A percentile compares a stretch with the other conserved stretches of the same genome.
Conservation (phyloP, 2,797 vertebrate genomes). For the Chelidonichthys spinosus region DNA sequence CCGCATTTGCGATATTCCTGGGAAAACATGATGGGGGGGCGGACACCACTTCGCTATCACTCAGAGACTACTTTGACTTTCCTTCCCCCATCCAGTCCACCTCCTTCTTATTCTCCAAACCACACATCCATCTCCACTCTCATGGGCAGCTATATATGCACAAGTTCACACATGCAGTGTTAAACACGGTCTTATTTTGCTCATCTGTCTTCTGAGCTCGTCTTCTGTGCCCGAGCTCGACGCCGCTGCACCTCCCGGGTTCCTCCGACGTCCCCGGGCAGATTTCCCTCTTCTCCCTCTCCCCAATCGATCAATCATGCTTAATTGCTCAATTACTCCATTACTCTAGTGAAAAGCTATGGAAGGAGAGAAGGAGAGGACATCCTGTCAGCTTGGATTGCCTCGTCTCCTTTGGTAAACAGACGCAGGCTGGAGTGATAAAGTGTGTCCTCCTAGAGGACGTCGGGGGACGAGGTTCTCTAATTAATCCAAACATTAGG, state of each 20-base stretch:
- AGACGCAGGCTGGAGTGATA: slow-evolving; percentile 70
- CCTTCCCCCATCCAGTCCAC: slow-evolving; percentile 16
- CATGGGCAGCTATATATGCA: slow-evolving; percentile 31
- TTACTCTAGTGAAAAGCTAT: slow-evolving; percentile 70
- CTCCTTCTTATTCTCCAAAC: slow-evolving; percentile 30
- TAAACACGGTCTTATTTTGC: slow-evolving; percentile 41
- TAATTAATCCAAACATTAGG: slow-evolving; percentile 84
- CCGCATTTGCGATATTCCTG: slow-evolving; percentile 24
- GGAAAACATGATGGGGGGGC: slow-evolving; percentile 27
- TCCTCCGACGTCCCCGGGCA: slow-evolving; percentile 53
- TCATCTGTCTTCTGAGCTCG: slow-evolving; percentile 48
- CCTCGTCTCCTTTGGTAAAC: slow-evolving; percentile 75
- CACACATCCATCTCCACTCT: slow-evolving; percentile 47
- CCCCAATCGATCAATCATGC: slow-evolving; percentile 78
- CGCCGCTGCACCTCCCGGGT: slow-evolving; percentile 51
- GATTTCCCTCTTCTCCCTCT: slow-evolving; percentile 63
- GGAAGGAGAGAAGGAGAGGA: slow-evolving; percentile 56
- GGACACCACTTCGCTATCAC: slow-evolving; percentile 56
- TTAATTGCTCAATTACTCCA: slow-evolving; percentile 83
- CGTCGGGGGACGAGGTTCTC: slow-evolving; percentile 62
- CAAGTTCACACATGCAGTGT: slow-evolving; percentile 11
- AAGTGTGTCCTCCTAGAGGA: slow-evolving; percentile 74
- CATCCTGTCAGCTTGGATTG: slow-evolving; percentile 61
- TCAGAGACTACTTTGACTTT: slow-evolving; percentile 66
- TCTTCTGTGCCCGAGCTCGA: background rate